Base-by-base conservation (phyloP, 2,113 vertebrate genomes). In the Oplegnathus fasciatus region DNA sequence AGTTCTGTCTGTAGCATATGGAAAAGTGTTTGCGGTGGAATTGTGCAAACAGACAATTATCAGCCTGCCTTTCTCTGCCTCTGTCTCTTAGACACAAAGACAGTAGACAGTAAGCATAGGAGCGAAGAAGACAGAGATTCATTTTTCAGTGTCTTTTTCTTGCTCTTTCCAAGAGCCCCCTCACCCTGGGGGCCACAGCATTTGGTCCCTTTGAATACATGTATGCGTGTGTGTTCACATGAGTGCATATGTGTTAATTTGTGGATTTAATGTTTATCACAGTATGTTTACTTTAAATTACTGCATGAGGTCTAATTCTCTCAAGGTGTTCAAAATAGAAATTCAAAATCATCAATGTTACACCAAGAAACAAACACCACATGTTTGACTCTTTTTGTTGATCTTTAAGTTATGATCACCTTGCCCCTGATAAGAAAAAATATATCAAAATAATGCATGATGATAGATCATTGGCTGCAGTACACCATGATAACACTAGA, bases 1-100 rank as follows among this genome's bases (percentile, higher is more conserved):
- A 11, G 84, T 73, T 73, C 80, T 83, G 52, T 91, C 88, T 84
- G 50, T 50, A 89, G 83, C 90, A 91, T 91, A 93, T 85, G 88
- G 86, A 81, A 86, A 89, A 91, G 84, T 92, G 91, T 93, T 92
- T 93, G 85, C 75, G 76, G 85, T 80, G 69, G 68, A 90, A 86
- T 82, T 92, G 88, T 88, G 90, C 85, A 92, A 93, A 89, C 84
- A 92, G 79, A 65, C 86, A 83, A 6, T 85, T 78, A 65, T 83
- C 86, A 75, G 70, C 57, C 82, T 85, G 84, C 64, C 84, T 61
- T 82, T 78, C 46, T 79, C 80, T 78, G 74, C 67, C n/a, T 75
- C 64, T 40, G 52, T 72, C 52, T 85, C 55, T 58, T 4, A 67
- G 42, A 83, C 44, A 62, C 61, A 75, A 62, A 81, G 60, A 80